These are phyloP conservation scores for Xenops minutus DNA, from an alignment of 2,797 vertebrate species.

Conservation along the genomic window DNA sequence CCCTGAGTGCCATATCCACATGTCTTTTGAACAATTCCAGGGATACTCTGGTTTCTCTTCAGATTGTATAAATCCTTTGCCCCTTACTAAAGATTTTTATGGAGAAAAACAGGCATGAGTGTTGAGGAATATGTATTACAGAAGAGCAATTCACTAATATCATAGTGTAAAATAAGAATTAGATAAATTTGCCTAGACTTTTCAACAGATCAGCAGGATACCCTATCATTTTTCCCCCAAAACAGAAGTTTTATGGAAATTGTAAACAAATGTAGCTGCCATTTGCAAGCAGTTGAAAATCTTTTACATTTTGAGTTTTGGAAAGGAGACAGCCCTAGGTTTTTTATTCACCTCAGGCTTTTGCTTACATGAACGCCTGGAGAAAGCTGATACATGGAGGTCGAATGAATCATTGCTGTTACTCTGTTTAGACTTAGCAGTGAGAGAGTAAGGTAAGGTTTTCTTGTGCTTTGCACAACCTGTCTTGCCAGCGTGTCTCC, in stretches of 20 bases:
- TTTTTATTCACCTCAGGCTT: neutral
- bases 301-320: neutral
- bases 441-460: neutral
- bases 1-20: neutral
- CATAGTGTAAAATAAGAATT: neutral
- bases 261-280: neutral
- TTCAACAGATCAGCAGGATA: neutral
- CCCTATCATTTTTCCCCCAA: neutral
- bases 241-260: neutral
- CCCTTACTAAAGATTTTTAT: neutral
- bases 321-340: neutral
- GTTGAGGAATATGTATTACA: neutral
- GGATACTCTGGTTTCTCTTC: neutral
- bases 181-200: neutral
- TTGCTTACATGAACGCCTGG: neutral
- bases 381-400: neutral
- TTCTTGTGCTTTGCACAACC: rapidly evolving
- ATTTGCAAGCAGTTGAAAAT: neutral
- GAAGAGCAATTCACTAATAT: neutral
- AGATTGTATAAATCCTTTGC: neutral
- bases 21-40: neutral
- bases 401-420: neutral
- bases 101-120: rapidly evolving
- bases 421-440: neutral
- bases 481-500: rapidly evolving